Conservation (phyloP, 53 echinoderm and acorn worm species). For the Zoroaster sp. region DNA sequence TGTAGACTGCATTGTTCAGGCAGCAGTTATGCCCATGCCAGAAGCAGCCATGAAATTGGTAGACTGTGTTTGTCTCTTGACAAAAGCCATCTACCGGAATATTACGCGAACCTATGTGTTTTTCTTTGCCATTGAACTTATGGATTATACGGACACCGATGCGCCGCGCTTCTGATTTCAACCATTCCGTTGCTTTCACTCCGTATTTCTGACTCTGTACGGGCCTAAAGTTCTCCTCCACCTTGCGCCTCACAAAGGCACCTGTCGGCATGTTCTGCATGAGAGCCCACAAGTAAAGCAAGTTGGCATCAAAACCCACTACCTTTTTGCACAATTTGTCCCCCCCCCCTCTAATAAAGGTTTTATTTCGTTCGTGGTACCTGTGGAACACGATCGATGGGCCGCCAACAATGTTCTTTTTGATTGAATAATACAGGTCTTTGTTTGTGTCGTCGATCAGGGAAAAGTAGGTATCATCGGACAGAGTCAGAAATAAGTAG, state of each 20-base stretch:
- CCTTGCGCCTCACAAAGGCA: not conserved
- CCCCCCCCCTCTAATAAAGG: not conserved
- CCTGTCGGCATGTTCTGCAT: conserved; percentile 67
- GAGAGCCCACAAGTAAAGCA: conserved; percentile 47
- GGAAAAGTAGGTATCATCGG: conserved; percentile 16
- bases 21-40: conserved; percentile 53
- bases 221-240: not conserved
- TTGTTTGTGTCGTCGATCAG: conserved; percentile 30
- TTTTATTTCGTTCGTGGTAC: conserved; percentile 43
- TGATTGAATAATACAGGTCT: conserved; percentile 35
- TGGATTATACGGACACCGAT: conserved; percentile 14
- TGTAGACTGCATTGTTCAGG: not conserved
- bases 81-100: conserved; percentile 63
- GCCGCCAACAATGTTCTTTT: conserved; percentile 62
- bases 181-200: conserved; percentile 40
- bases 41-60: conserved; percentile 65
- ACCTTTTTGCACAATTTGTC: not conserved
- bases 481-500: conserved; percentile 57
- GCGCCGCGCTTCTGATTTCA: conserved; percentile 30
- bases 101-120: conserved; percentile 19
- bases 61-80: conserved; percentile 45
- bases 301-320: conserved; percentile 48
- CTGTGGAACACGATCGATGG: conserved; percentile 63
- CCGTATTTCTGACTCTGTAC: not conserved
- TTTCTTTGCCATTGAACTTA: conserved; percentile 33